Conservation (phyloP, 2,888 invertebrate species). For the Eugnorisma glareosa region DNA sequence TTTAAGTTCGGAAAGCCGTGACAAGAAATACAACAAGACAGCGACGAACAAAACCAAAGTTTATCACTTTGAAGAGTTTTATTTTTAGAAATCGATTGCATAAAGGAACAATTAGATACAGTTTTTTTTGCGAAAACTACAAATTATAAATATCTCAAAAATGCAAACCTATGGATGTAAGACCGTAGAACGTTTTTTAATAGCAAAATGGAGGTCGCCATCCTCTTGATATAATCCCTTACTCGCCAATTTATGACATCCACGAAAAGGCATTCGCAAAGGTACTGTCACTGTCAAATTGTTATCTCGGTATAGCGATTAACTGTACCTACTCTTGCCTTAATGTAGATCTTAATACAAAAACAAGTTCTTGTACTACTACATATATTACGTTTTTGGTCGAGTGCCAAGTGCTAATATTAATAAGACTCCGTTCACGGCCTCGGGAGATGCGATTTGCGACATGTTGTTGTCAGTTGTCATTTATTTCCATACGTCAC, state of each 20-base stretch:
- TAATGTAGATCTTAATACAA: slow-evolving; percentile 4
- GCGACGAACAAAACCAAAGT: background rate
- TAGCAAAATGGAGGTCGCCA: slow-evolving; percentile 1
- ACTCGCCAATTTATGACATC: slow-evolving; percentile 42
- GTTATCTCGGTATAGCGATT: background rate
- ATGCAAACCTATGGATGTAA: background rate
- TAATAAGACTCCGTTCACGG: background rate
- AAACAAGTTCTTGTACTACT: slow-evolving; percentile 1
- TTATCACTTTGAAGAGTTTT: background rate
- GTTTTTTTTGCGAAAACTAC: background rate
- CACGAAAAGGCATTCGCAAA: slow-evolving; percentile 20
- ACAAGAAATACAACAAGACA: background rate
- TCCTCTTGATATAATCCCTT: slow-evolving; percentile 44
- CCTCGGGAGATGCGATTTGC: background rate
- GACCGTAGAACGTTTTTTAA: slow-evolving; percentile 18
- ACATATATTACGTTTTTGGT: slow-evolving; percentile 8
- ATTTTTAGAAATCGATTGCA: background rate
- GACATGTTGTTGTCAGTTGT: background rate
- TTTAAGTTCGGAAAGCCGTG: background rate
- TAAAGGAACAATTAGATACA: background rate
- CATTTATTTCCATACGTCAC: background rate
- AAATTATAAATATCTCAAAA: background rate
- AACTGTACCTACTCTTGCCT: background rate
- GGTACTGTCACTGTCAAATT: background rate
- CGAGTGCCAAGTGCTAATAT: slow-evolving; percentile 43